These are phyloP conservation scores for Mallotus villosus DNA, from an alignment of 2,797 vertebrate genomes.

Conservation along the genomic window DNA sequence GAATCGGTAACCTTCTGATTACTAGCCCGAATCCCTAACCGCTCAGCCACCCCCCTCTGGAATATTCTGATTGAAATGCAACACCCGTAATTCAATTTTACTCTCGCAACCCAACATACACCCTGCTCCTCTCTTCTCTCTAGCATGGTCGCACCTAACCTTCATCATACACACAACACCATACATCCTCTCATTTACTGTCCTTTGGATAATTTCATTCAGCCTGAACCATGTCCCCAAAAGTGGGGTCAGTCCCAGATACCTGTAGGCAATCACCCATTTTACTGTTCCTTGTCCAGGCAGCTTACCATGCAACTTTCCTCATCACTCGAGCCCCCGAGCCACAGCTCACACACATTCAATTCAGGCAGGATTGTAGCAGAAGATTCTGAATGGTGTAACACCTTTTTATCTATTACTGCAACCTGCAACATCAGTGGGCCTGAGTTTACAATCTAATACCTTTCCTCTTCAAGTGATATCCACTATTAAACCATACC, in stretches of 20 bases:
- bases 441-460: conserved; percentile 57
- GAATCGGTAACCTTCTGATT: no score
- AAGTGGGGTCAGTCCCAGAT: background rate
- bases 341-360: conserved; percentile 35
- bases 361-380: conserved; percentile 46
- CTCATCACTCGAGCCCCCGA: conserved; percentile 5
- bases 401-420: conserved; percentile 58
- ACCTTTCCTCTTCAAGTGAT: conserved; percentile 50
- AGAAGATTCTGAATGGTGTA: conserved; percentile 30
- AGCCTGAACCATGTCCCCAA: background rate
- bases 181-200: background rate
- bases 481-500: conserved; percentile 55
- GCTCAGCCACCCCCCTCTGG: no score
- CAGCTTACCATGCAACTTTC: background rate
- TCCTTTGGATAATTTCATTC: background rate
- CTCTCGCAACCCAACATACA: background rate
- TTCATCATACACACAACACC: background rate
- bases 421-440: conserved; percentile 67
- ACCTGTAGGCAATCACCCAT: background rate
- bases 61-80: background rate
- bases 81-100: no score
- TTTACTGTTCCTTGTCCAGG: background rate
- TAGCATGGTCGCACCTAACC: background rate
- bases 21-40: no score
- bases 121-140: background rate